Percentiles rank a stretch among this genome's conserved stretches.
Evolutionary conservation across 2,888 invertebrate species (phyloP).

Genomic region (Griposia aprilina): DNA sequence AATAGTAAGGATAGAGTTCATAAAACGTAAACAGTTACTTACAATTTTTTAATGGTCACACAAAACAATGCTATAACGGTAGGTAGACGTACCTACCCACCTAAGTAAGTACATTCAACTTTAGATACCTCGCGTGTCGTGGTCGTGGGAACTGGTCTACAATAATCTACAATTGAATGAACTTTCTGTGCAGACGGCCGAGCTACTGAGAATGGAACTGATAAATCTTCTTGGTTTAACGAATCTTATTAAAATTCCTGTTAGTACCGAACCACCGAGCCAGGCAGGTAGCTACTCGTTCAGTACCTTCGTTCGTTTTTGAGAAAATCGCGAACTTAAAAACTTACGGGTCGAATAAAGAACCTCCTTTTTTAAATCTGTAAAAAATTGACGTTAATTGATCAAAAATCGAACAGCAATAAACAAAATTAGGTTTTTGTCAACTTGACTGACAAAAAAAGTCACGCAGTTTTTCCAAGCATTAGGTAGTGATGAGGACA

Average conservation of each 20-base stretch:
- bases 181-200: conserved; percentile 18
- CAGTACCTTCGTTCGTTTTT: too few species aligned
- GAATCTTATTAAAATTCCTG: conserved; percentile 30
- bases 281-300: too few species aligned
- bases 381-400: too few species aligned
- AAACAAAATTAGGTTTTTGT: too few species aligned
- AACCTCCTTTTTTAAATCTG: too few species aligned
- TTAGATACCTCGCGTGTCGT: conserved; percentile 27
- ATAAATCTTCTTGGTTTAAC: conserved; percentile 23
- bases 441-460: too few species aligned
- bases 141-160: conserved; percentile 56
- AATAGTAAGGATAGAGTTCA: neutral
- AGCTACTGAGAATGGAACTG: conserved; percentile 2
- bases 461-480: too few species aligned
- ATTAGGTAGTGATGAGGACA: too few species aligned
- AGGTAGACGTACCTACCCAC: neutral
- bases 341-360: too few species aligned
- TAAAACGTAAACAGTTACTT: neutral
- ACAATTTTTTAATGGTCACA: conserved; percentile 17
- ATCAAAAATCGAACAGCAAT: too few species aligned
- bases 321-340: too few species aligned
- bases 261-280: too few species aligned
- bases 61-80: conserved; percentile 6
- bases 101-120: conserved; percentile 37
- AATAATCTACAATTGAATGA: conserved; percentile 43